A percentile compares a stretch with the other conserved stretches of the same genome.
Evolutionary conservation across 2,797 vertebrate species (phyloP).

Genomic region (Tamandua tetradactyla): DNA sequence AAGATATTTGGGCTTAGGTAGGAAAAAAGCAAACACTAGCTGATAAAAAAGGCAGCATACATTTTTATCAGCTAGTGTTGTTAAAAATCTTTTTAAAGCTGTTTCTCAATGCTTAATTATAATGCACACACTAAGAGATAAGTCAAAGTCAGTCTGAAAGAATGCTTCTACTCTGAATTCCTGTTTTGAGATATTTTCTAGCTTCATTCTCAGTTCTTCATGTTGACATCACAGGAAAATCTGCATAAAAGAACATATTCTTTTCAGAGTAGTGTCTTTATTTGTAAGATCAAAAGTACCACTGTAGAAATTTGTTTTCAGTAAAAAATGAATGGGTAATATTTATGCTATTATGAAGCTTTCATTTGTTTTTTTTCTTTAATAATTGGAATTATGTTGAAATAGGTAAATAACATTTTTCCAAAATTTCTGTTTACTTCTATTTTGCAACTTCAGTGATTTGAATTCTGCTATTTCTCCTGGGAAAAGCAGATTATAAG

Average conservation of each 20-base stretch:
- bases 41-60: too few relatives aligned
- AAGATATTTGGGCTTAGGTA: background rate
- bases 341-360: background rate
- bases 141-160: background rate
- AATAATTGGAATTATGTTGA: background rate
- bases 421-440: background rate
- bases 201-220: background rate
- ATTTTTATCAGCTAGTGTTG: background rate
- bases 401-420: background rate
- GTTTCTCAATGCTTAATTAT: background rate
- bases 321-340: background rate
- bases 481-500: background rate
- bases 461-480: background rate
- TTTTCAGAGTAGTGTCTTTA: background rate
- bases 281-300: background rate
- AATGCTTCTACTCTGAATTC: background rate
- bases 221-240: background rate
- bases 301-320: background rate
- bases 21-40: too few relatives aligned
- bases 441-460: background rate
- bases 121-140: background rate
- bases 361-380: background rate
- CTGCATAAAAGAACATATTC: background rate
- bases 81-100: background rate
- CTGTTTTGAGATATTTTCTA: background rate